Base-by-base conservation (phyloP, 2,113 vertebrate species). In the Machaerirhynchus nigripectus region DNA sequence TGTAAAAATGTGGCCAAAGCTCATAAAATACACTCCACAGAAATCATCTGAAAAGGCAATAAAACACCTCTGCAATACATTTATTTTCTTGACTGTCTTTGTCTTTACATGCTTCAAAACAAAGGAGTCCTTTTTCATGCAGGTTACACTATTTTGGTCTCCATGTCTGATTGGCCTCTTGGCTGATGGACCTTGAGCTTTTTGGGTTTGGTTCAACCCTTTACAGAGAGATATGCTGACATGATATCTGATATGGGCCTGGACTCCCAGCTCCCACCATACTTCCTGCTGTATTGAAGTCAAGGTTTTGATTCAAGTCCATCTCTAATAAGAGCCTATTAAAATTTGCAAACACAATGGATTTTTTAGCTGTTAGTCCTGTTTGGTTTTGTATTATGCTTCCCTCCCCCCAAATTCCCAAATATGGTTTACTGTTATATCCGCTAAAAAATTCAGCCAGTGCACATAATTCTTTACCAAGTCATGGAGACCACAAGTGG, bases 11-110 rank as follows among this genome's bases (percentile, higher is more conserved):
- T 81, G 56, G 61, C 39, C 73, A 90, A 93, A 80, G 40, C 47
- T 90, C 44, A 84, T 93, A 90, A 94, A 94, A 89, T 22, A 77
- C 73, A 56, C 68, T 75, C 49, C 26, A 84, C 65, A 94, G 79
- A 92, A 96, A 90, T 75, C 83, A 95, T 77, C 87, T 70, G 73
- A 67, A 93, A 96, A 92, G 52, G 40, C 76, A 94, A 74, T 86
- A 92, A 88, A 95, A 24, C 53, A 90, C 21, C 37, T 87, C 83
- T 94, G 79, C 76, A 68, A 57, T 63, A 75, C 18, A 84, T 84
- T 76, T 19, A 13, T 80, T 97, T 92, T 52, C 56, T 84, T 52
- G 37, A 60, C 70, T 79, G 46, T 50, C 81, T 91, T 93, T 93
- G 65, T 80, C 73, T 71, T 80, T 22, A 68, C 33, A 16, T 1